Evolutionary conservation across 2,797 vertebrate genomes (phyloP).

Genomic region (Lepilemur septentrionalis): DNA sequence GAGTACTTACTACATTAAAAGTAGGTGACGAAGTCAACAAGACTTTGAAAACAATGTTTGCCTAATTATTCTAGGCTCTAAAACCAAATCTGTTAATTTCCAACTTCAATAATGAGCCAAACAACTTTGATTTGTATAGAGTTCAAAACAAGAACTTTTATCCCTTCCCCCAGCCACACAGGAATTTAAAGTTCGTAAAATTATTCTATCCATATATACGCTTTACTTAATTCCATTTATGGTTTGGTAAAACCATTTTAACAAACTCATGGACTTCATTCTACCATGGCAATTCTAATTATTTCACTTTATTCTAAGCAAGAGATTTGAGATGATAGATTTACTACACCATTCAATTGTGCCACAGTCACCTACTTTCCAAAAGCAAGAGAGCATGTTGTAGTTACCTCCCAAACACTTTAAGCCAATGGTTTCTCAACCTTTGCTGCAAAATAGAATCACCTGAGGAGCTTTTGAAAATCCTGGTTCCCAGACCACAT

Average conservation of each 20-base stretch:
- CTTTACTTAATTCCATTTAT: background rate
- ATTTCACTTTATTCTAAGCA: slow-evolving; percentile 20
- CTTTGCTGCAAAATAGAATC: background rate
- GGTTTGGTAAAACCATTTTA: background rate
- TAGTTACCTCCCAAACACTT: background rate
- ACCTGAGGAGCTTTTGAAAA: background rate
- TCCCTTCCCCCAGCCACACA: background rate
- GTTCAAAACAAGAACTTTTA: slow-evolving; percentile 6
- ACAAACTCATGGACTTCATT: background rate
- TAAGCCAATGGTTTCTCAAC: background rate
- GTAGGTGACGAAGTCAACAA: slow-evolving; percentile 57
- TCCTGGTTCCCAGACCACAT: background rate
- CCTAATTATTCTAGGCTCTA: background rate
- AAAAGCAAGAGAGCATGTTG: background rate
- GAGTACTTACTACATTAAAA: slow-evolving; percentile 50
- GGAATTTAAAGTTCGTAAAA: background rate
- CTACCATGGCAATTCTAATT: background rate
- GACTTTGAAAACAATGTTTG: slow-evolving; percentile 6
- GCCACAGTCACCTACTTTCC: background rate
- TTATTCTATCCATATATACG: background rate
- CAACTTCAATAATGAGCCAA: background rate
- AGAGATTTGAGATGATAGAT: background rate
- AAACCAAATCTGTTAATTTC: background rate
- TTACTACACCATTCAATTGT: background rate
- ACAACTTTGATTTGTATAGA: background rate